Base-by-base conservation (phyloP, 1,140 invertebrate genomes). In the Conus betulinus region DNA sequence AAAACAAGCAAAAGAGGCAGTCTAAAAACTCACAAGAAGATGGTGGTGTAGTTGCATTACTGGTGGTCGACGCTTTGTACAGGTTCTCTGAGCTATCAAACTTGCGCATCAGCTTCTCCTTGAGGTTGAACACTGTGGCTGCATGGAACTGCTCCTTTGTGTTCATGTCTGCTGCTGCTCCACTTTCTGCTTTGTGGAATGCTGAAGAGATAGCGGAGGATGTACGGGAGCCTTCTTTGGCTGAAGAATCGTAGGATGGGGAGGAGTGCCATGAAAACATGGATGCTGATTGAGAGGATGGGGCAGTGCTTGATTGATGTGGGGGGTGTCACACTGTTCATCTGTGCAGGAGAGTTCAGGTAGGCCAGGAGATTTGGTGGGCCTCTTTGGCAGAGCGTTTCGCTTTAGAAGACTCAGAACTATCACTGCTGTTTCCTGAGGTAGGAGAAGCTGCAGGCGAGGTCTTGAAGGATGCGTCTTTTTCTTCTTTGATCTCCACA, bases 331-430 rank as follows among this genome's bases (percentile, higher is more conserved):
- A 76, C 27, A 11, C 74, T 87, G 79, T 57, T 74, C 74, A 67
- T 27, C 55, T 74, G 82, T 11, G 83, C 27, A 39, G 82, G 86
- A 3, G 85, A 87, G n/a, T 84, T 87, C 13, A 94, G 90, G 67
- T 94, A 93, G 79, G 94, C 94, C 83, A 94, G 90, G 20, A 94
- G 90, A 63, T 94, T 93, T 0, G 94, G 93, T 94, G 94, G 20
- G 93, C 91, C 81, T 94, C 94, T 53, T 91, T 91, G 4, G 94
- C 93, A 15, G 94, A 93, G 71, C 91, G 91, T 55, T 90, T 90
- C 13, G 88, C 87, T 78, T 87, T 87, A 25, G 79, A 23, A 25
- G 71, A 78, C n/a, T 79, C 85, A 13, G 87, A 87, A 11, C 83
- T 11, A 20, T 79, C 85, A 39, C 74, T 79, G 85, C 85, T 78